These are phyloP conservation scores for Temnothorax ravouxi DNA, from an alignment of 2,888 invertebrate genomes.

Conservation along the genomic window DNA sequence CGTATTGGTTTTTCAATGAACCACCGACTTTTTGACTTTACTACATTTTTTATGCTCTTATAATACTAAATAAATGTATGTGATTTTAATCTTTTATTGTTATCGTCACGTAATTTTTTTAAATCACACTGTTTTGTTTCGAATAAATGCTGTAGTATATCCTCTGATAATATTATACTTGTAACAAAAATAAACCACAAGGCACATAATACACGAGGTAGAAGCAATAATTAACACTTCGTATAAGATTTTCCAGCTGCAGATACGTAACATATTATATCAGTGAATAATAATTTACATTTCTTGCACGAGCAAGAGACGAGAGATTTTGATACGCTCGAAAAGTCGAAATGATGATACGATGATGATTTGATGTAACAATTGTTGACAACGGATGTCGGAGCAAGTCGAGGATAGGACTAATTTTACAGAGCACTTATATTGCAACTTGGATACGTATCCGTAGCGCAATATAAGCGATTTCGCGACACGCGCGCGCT, in stretches of 20 bases:
- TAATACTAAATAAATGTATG: no score
- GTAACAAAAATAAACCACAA: neutral
- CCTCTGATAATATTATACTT: neutral
- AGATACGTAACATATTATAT: conserved; percentile 1
- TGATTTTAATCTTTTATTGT: neutral
- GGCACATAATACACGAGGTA: neutral
- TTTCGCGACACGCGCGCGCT: neutral
- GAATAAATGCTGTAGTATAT: neutral
- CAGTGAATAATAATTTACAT: neutral
- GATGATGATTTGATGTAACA: neutral
- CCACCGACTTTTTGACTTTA: neutral
- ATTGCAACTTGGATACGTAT: neutral
- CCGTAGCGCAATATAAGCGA: neutral
- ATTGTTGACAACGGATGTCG: neutral
- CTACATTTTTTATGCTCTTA: neutral
- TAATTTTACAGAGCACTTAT: neutral
- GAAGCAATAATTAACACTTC: neutral
- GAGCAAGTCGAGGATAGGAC: neutral
- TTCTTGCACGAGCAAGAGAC: neutral
- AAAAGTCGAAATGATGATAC: conserved; percentile 17
- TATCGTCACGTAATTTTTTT: neutral
- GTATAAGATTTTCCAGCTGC: neutral
- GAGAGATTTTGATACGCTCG: neutral
- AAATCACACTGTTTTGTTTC: neutral
- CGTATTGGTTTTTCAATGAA: neutral